A percentile compares a stretch with the other conserved stretches of the same genome.
phyloP scores from a whole-genome alignment of 2,888 invertebrate species.

The Andrena praecox region DNA sequence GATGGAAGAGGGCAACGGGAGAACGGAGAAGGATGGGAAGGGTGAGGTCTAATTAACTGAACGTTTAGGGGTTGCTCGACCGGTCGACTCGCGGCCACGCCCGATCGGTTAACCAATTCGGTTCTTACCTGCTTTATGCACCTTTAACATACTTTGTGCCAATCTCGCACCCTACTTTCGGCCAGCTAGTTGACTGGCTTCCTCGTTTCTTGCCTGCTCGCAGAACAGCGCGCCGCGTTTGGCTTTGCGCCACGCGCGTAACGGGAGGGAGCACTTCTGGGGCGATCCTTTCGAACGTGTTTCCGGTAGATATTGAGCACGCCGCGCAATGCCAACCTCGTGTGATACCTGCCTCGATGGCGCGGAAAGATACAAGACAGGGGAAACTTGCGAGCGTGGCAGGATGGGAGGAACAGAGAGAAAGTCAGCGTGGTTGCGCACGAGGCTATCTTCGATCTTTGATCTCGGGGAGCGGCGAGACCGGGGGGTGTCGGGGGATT shows the following conservation, averaged over 20 bases:
- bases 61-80: constrained; percentile 81
- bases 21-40: constrained; percentile 63
- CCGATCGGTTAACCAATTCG: constrained; percentile 71
- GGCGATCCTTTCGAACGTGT: no score
- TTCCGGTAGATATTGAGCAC: no score
- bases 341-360: no score
- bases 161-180: constrained; percentile 32
- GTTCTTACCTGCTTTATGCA: constrained; percentile 65
- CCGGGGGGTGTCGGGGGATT: constrained; percentile 49
- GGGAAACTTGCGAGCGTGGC: background rate
- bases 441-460: constrained; percentile 76
- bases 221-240: background rate
- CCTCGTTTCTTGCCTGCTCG: background rate
- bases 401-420: constrained; percentile 19
- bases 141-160: constrained; percentile 67
- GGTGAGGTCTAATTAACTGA: constrained; percentile 80
- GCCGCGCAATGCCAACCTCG: no score
- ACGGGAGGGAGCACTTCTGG: background rate
- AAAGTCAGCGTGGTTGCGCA: constrained; percentile 59
- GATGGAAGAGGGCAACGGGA: constrained; percentile 41
- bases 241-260: background rate
- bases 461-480: constrained; percentile 68
- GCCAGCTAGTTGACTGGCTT: background rate
- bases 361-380: background rate
- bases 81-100: constrained; percentile 77